phyloP scores from a whole-genome alignment of 1,140 invertebrate species.

The Anastrepha ludens region DNA sequence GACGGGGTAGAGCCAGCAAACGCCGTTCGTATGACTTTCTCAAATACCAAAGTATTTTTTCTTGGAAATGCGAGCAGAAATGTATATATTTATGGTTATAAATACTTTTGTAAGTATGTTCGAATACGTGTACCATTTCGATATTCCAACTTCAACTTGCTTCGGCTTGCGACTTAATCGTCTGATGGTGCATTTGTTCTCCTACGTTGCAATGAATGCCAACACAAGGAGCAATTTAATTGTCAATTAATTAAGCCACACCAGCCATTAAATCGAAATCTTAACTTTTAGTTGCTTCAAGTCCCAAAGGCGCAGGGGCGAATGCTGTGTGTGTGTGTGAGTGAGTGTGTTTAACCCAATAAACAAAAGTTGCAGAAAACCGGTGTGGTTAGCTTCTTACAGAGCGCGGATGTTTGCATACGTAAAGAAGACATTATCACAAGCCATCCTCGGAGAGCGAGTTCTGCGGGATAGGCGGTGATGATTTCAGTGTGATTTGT shows the following conservation, averaged over 20 bases:
- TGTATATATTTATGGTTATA: neutral
- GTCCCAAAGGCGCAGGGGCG: neutral
- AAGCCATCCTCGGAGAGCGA: too few species aligned
- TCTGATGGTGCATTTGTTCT: slow-evolving; percentile 48
- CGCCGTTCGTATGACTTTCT: neutral
- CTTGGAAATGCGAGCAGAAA: neutral
- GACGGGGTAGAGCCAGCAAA: neutral
- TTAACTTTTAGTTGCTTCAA: slow-evolving; percentile 37
- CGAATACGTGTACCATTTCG: slow-evolving; percentile 17
- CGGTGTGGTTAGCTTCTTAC: too few species aligned
- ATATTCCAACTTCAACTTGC: slow-evolving; percentile 45
- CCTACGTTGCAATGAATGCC: slow-evolving; percentile 51
- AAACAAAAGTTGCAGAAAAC: neutral
- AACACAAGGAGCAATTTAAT: slow-evolving; percentile 52
- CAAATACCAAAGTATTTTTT: slow-evolving; percentile 18
- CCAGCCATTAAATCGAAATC: slow-evolving; percentile 52
- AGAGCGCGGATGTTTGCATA: too few species aligned
- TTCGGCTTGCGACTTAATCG: slow-evolving; percentile 41
- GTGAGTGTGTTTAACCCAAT: neutral
- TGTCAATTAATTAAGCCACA: slow-evolving; percentile 53
- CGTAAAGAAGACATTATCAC: too few species aligned
- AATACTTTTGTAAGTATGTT: neutral
- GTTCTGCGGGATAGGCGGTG: too few species aligned
- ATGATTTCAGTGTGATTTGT: too few species aligned
- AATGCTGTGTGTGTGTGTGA: neutral